Evolutionary conservation across 2,113 vertebrate species (phyloP).

Genomic region (Lamprotornis superbus): DNA sequence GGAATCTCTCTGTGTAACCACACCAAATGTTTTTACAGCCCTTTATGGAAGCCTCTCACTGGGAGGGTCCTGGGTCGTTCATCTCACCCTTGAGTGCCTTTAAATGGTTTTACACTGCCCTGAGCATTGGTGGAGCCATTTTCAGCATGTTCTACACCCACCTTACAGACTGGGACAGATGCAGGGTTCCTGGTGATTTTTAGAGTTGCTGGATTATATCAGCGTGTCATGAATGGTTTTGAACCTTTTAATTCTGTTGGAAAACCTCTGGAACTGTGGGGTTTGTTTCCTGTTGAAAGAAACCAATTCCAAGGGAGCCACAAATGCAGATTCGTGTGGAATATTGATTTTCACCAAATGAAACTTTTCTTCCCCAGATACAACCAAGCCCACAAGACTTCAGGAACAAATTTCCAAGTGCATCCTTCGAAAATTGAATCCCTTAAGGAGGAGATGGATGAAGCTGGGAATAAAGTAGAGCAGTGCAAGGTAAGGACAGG

Average conservation of each 20-base stretch:
- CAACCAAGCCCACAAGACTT: conserved; percentile 97
- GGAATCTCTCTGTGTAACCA: neutral
- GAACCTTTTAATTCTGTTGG: neutral
- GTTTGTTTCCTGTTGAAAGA: neutral
- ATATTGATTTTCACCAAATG: neutral
- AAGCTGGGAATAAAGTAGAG: conserved; percentile 97
- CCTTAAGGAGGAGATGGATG: conserved; percentile 97
- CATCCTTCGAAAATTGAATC: conserved; percentile 96
- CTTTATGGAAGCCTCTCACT: accelerated
- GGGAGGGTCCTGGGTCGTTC: neutral
- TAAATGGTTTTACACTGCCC: neutral
- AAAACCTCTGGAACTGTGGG: neutral
- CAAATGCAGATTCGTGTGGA: neutral
- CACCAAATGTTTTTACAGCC: neutral
- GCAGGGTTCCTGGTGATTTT: neutral
- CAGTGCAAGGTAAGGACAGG: conserved; percentile 88
- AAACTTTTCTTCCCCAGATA: conserved; percentile 75
- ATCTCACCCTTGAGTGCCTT: neutral
- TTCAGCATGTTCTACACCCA: accelerated
- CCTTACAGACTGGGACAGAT: neutral
- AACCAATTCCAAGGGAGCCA: neutral
- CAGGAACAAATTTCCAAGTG: conserved; percentile 95
- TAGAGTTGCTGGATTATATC: neutral
- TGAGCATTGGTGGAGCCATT: neutral
- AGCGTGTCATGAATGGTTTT: neutral